Conservation (phyloP, 1,140 invertebrate species). For the Hypothenemus hampei region DNA sequence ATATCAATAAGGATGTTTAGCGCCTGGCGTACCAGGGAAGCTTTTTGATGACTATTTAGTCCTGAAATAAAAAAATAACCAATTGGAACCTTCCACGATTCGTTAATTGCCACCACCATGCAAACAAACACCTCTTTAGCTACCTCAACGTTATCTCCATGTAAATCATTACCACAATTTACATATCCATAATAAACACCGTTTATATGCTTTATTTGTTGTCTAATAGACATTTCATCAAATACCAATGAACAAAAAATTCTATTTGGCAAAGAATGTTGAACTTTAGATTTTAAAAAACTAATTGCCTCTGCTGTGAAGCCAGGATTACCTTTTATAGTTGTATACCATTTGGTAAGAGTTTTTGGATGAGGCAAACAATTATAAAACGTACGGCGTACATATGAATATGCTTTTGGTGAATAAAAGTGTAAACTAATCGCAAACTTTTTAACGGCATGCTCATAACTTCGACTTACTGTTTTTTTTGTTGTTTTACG, state of each 20-base stretch:
- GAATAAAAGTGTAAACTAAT: constrained; percentile 42
- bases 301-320: constrained; percentile 21
- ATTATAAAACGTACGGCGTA: constrained; percentile 38
- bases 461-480: constrained; percentile 9
- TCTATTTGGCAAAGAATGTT: not conserved
- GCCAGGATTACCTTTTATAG: constrained; percentile 29
- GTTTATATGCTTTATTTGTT: constrained; percentile 12
- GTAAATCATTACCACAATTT: constrained; percentile 10
- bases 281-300: constrained; percentile 10
- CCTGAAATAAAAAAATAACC: constrained; percentile 18
- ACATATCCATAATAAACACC: constrained; percentile 16
- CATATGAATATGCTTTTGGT: constrained; percentile 40
- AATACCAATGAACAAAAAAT: constrained; percentile 15
- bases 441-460: constrained; percentile 35
- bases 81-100: constrained; percentile 4
- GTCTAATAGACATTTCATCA: constrained; percentile 22
- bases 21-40: not conserved
- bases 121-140: constrained; percentile 12
- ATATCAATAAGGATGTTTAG: not conserved
- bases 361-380: constrained; percentile 38
- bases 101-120: constrained; percentile 4
- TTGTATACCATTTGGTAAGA: constrained; percentile 40
- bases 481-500: constrained; percentile 4
- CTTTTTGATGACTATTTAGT: constrained; percentile 10
- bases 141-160: constrained; percentile 2